Evolutionary conservation across 2,797 vertebrate species (phyloP).

Genomic region (Trachurus trachurus): DNA sequence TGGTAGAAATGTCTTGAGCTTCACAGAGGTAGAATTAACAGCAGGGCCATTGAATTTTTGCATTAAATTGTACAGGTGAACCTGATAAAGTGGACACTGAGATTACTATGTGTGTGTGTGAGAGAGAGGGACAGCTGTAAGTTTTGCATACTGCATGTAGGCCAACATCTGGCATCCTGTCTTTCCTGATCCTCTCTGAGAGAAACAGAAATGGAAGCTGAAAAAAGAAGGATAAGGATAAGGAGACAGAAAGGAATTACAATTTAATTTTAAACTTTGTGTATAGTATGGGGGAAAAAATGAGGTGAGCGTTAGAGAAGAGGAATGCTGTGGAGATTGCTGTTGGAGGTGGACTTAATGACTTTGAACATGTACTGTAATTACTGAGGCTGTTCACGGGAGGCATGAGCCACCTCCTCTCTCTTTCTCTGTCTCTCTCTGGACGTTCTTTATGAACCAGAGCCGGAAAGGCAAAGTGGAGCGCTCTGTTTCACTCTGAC

Average conservation of each 20-base stretch:
- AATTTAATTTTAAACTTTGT: not conserved
- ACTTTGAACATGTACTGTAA: slow-evolving; percentile 52
- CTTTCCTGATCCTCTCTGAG: slow-evolving; percentile 46
- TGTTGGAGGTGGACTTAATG: slow-evolving; percentile 65
- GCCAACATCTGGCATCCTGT: slow-evolving; percentile 69
- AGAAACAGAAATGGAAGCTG: slow-evolving; percentile 16
- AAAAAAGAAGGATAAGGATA: not conserved
- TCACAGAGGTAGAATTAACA: not conserved
- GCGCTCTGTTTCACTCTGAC: slow-evolving; percentile 62
- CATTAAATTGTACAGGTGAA: slow-evolving; percentile 11
- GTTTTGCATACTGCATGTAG: slow-evolving; percentile 68
- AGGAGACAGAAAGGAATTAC: not conserved
- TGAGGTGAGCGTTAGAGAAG: not conserved
- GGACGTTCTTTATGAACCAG: slow-evolving; percentile 42
- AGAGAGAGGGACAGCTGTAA: slow-evolving; percentile 56
- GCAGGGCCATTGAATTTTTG: not conserved
- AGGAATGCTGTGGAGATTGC: slow-evolving; percentile 27
- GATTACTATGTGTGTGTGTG: not conserved
- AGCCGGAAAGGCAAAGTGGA: slow-evolving; percentile 61
- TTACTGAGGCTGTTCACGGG: slow-evolving; percentile 48
- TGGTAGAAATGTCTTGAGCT: not conserved
- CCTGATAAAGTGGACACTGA: slow-evolving; percentile 8
- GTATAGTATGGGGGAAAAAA: not conserved
- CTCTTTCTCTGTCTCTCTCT: not conserved
- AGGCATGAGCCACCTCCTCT: slow-evolving; percentile 66